phyloP scores from a whole-genome alignment of 2,113 vertebrate species.

The Sus scrofa region DNA sequence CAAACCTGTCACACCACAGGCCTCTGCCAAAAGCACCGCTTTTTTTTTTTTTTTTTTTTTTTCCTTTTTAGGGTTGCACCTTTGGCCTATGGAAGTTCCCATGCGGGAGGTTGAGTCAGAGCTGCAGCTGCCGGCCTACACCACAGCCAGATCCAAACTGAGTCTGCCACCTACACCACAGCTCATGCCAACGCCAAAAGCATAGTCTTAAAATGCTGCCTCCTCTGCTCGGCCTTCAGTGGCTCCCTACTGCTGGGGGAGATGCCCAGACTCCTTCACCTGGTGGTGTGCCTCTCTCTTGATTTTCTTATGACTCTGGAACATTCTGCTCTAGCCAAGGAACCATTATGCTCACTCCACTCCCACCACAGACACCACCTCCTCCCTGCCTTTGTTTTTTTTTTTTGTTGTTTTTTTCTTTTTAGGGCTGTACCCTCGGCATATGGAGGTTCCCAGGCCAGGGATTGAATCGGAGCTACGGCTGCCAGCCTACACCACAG shows the following conservation, averaged over 20 bases:
- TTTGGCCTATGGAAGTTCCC: too few species aligned
- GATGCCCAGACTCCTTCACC: background rate
- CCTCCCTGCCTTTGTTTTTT: background rate
- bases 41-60: background rate
- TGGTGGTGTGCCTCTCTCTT: background rate
- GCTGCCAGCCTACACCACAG: too few species aligned
- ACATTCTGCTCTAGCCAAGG: background rate
- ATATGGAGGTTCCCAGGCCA: too few species aligned
- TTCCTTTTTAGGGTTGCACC: background rate
- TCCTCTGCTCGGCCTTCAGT: background rate
- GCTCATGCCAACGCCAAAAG: background rate
- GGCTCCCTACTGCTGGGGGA: background rate
- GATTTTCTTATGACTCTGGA: background rate
- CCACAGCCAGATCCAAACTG: too few species aligned
- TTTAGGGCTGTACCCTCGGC: too few species aligned
- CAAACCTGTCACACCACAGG: too few species aligned
- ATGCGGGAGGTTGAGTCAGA: too few species aligned
- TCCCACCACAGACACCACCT: fast-evolving
- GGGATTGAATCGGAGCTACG: too few species aligned
- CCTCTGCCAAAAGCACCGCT: too few species aligned
- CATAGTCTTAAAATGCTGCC: background rate
- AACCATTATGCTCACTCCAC: fast-evolving
- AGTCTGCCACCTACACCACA: too few species aligned
- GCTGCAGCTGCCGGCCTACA: too few species aligned
- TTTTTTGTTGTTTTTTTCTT: too few species aligned